Evolutionary conservation across 2,797 vertebrate species (phyloP).

Genomic region (Micromesistius poutassou): DNA sequence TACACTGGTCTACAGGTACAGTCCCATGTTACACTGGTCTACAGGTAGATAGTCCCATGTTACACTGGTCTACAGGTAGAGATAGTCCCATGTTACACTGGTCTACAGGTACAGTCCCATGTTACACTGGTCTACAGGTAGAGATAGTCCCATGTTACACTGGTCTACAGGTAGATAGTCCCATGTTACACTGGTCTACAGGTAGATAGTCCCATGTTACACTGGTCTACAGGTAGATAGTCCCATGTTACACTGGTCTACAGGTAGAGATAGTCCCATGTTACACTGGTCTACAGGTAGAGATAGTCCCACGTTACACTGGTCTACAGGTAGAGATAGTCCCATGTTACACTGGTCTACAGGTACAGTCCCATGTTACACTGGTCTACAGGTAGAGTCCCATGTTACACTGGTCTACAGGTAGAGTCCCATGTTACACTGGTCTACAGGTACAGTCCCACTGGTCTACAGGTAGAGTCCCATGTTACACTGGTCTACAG

Average conservation of each 20-base stretch:
- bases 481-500: constrained; percentile 99
- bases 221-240: constrained; percentile 99
- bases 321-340: constrained; percentile 99
- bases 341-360: no score
- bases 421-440: no score
- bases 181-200: constrained; percentile 99
- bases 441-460: constrained; percentile 99
- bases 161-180: constrained; percentile 99
- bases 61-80: constrained; percentile 99
- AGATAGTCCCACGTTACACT: no score
- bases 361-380: no score
- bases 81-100: no score
- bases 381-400: constrained; percentile 99
- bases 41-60: no score
- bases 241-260: no score
- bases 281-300: constrained; percentile 99
- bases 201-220: no score
- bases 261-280: no score
- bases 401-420: constrained; percentile 99
- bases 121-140: constrained; percentile 99
- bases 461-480: constrained; percentile 99
- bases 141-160: no score
- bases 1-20: constrained; percentile 99
- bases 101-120: constrained; percentile 99
- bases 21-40: no score